Conservation (phyloP, 2,797 vertebrate genomes). For the Sitta carolinensis region DNA sequence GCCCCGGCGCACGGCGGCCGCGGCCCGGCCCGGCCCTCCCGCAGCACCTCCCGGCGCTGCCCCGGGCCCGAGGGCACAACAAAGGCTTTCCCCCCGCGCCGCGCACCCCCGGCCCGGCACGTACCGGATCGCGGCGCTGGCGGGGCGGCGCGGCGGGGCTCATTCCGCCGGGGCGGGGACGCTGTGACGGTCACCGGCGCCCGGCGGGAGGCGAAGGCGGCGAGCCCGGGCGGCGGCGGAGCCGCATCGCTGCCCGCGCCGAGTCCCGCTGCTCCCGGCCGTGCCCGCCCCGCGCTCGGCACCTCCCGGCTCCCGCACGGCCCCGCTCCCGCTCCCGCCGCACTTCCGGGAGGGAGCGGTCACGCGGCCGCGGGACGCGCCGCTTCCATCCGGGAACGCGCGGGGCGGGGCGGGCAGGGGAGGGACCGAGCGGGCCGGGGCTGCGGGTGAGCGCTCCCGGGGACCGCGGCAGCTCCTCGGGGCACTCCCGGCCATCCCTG, state of each 20-base stretch:
- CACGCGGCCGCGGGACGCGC: background rate
- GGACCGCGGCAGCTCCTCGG: fast-evolving
- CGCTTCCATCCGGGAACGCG: background rate
- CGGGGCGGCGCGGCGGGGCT: background rate
- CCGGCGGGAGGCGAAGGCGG: background rate
- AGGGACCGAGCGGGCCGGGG: too few relatives aligned
- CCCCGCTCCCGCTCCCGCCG: background rate
- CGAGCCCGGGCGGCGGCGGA: background rate
- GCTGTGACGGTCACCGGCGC: background rate
- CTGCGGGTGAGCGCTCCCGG: fast-evolving
- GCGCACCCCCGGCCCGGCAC: background rate
- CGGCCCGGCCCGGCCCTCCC: background rate
- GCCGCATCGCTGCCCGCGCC: background rate
- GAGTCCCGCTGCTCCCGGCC: background rate
- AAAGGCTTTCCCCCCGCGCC: background rate
- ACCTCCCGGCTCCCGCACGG: background rate
- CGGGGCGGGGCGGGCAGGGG: background rate
- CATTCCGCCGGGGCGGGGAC: background rate
- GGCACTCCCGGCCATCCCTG: too few relatives aligned
- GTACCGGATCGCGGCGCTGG: background rate
- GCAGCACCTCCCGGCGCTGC: background rate
- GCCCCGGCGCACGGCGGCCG: background rate
- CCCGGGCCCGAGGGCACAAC: background rate
- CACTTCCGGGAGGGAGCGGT: slow-evolving; percentile 1
- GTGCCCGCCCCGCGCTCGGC: background rate